Evolutionary conservation across 92 coral and sea anemone genomes (phyloP).

Genomic region (Paragorgia papillata): DNA sequence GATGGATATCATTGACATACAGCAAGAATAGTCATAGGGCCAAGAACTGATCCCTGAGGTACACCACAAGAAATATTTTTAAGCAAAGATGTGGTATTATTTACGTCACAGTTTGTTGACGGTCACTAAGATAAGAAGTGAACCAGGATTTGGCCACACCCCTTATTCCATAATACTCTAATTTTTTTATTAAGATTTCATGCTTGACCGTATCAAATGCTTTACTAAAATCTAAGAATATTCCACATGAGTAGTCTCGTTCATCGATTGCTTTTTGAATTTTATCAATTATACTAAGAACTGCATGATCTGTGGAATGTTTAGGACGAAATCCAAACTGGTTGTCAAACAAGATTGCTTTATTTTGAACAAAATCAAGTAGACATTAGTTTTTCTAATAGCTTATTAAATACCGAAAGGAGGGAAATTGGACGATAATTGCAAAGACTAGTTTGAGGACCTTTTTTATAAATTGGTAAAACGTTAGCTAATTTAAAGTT

Average conservation of each 20-base stretch:
- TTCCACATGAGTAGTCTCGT: constrained; percentile 14
- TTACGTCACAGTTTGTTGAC: background rate
- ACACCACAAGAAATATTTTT: constrained; percentile 12
- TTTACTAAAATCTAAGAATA: too few relatives aligned
- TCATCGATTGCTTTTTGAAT: too few relatives aligned
- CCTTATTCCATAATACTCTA: constrained; percentile 8
- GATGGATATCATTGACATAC: constrained; percentile 2
- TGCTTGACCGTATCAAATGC: too few relatives aligned
- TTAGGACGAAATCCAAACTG: too few relatives aligned
- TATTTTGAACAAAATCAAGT: constrained; percentile 1
- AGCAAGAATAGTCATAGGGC: background rate
- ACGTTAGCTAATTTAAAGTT: background rate
- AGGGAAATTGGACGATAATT: constrained; percentile 18
- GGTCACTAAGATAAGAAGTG: background rate
- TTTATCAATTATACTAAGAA: constrained; percentile 17
- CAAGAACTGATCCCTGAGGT: constrained; percentile 20
- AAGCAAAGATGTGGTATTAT: background rate
- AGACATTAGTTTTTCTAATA: constrained; percentile 3
- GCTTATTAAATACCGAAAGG: background rate
- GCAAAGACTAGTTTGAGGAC: background rate
- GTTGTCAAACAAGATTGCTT: constrained; percentile 3
- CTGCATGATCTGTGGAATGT: too few relatives aligned
- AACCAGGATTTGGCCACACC: constrained; percentile 1
- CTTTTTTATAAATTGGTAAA: background rate
- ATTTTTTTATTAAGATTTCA: too few relatives aligned